A percentile compares a stretch with the other conserved stretches of the same genome.
These are phyloP conservation scores for Coreius guichenoti DNA, from an alignment of 2,797 vertebrate species.

Conservation along the genomic window DNA sequence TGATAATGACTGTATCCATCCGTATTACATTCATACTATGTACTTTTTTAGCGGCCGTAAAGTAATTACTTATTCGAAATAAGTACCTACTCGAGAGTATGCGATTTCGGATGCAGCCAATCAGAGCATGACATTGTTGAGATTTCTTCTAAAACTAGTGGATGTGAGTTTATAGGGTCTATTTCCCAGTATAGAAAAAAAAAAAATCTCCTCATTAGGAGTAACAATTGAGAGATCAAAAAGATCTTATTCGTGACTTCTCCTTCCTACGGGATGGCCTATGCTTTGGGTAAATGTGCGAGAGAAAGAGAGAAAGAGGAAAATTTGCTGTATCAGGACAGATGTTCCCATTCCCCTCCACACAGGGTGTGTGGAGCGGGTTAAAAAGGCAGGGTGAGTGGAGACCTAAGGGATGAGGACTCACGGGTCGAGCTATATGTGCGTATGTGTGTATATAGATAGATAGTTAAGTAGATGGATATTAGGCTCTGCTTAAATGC, in stretches of 20 bases:
- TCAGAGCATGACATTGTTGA: not conserved
- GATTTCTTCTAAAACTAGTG: not conserved
- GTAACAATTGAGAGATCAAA: conserved; percentile 13
- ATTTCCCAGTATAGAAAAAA: not conserved
- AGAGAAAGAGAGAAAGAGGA: conserved; percentile 15
- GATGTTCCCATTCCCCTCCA: conserved; percentile 12
- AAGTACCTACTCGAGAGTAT: no score
- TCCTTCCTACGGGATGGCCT: not conserved
- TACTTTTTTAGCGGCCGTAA: not conserved
- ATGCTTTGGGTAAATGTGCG: not conserved
- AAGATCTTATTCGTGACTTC: not conserved
- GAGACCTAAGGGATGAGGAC: not conserved
- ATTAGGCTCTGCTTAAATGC: conserved; percentile 53
- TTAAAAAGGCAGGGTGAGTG: not conserved
- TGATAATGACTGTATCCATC: no score
- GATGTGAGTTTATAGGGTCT: not conserved
- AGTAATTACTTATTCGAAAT: no score
- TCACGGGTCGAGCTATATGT: not conserved
- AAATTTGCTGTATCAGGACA: conserved; percentile 20
- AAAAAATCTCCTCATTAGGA: not conserved
- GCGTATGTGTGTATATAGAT: conserved; percentile 3
- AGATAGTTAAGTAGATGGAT: conserved; percentile 36
- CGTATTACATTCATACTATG: not conserved
- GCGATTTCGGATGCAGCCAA: not conserved
- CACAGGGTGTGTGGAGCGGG: not conserved